These are phyloP conservation scores for Magallana angulata DNA, from an alignment of 1,140 invertebrate genomes.

Conservation along the genomic window DNA sequence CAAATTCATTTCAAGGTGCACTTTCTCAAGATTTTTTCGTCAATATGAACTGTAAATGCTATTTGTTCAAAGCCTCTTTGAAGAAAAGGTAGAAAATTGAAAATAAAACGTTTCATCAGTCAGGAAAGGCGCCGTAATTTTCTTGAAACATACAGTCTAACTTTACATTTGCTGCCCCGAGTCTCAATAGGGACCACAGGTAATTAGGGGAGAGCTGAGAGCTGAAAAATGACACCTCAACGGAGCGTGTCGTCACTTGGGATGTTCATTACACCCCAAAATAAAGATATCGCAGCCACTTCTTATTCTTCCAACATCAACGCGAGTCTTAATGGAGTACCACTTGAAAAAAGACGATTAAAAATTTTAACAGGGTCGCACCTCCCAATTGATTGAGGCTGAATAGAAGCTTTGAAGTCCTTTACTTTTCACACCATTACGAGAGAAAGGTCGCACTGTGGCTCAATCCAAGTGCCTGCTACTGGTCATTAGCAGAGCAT, in stretches of 20 bases:
- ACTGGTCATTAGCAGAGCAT: slow-evolving; percentile 4
- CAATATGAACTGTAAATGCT: neutral
- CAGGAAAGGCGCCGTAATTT: neutral
- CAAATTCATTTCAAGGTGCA: neutral
- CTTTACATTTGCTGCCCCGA: neutral
- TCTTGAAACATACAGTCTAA: neutral
- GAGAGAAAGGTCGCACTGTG: slow-evolving; percentile 20
- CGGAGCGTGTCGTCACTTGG: slow-evolving; percentile 9
- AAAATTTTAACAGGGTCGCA: slow-evolving; percentile 28
- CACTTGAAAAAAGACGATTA: slow-evolving; percentile 38
- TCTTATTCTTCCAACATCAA: slow-evolving; percentile 33
- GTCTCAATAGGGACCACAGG: neutral
- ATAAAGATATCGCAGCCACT: slow-evolving; percentile 32
- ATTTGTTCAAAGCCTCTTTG: slow-evolving; percentile 3
- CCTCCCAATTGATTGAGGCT: slow-evolving; percentile 16
- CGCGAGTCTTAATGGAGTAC: slow-evolving; percentile 27
- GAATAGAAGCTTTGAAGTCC: slow-evolving; percentile 30
- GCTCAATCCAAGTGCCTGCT: neutral
- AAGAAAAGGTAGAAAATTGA: neutral
- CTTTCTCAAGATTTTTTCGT: neutral
- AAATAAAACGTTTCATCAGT: neutral
- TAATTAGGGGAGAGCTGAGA: slow-evolving; percentile 1
- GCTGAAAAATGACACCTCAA: slow-evolving; percentile 25
- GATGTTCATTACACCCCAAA: slow-evolving; percentile 35
- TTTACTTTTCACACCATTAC: slow-evolving; percentile 38